Evolutionary conservation across 2,113 vertebrate genomes (phyloP).

Genomic region (Apodemus speciosus): DNA sequence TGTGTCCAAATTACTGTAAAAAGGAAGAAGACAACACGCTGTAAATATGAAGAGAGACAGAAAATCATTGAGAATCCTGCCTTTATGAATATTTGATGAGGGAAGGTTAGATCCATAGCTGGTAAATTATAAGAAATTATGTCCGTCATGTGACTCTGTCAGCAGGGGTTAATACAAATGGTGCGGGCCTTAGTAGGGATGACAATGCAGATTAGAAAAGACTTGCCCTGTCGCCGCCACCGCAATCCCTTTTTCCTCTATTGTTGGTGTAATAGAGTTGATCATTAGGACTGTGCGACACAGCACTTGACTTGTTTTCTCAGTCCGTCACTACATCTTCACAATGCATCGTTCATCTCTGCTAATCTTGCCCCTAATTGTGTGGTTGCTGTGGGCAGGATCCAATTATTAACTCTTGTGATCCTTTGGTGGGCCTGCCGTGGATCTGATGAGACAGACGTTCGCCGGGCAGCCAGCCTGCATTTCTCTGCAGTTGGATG

Average conservation of each 20-base stretch:
- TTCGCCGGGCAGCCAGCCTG: background rate
- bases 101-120: slow-evolving; percentile 92
- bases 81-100: slow-evolving; percentile 99
- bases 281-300: slow-evolving; percentile 81
- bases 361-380: slow-evolving; percentile 84
- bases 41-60: slow-evolving; percentile 98
- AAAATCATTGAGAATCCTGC: slow-evolving; percentile 98
- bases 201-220: slow-evolving; percentile 91
- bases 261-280: slow-evolving; percentile 85
- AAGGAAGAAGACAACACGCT: slow-evolving; percentile 94
- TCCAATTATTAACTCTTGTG: slow-evolving; percentile 79
- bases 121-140: slow-evolving; percentile 96
- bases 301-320: slow-evolving; percentile 81
- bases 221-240: slow-evolving; percentile 87
- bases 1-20: slow-evolving; percentile 92
- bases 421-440: slow-evolving; percentile 55
- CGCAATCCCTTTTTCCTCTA: slow-evolving; percentile 90
- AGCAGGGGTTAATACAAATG: slow-evolving; percentile 96
- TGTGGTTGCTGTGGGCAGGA: slow-evolving; percentile 74
- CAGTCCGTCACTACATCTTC: slow-evolving; percentile 73
- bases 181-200: slow-evolving; percentile 91
- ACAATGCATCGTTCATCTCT: slow-evolving; percentile 83
- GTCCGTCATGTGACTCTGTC: slow-evolving; percentile 94
- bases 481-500: slow-evolving; percentile 48
- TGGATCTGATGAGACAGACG: slow-evolving; percentile 36